These are phyloP conservation scores for Pachyrhynchus sulphureomaculatus DNA, from an alignment of 1,140 invertebrate species.

Conservation along the genomic window DNA sequence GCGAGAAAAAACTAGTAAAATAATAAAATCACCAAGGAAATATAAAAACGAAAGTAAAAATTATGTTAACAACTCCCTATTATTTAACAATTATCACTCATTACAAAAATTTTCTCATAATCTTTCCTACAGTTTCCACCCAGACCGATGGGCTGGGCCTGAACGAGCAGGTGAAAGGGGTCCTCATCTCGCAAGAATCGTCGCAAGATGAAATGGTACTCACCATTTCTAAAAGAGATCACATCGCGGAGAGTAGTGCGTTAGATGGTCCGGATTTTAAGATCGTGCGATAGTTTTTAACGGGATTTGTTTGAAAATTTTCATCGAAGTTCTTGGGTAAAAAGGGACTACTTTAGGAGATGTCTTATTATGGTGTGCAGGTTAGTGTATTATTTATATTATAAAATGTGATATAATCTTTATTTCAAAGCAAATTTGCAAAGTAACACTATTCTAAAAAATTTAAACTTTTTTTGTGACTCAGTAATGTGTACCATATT, in stretches of 20 bases:
- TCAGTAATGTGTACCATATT: too few species aligned
- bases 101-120: too few species aligned
- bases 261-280: constrained; percentile 13
- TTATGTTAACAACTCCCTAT: too few species aligned
- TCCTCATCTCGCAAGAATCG: constrained; percentile 33
- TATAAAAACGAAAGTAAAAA: too few species aligned
- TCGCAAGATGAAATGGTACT: constrained; percentile 39
- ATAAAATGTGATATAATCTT: too few species aligned
- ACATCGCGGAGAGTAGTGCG: constrained; percentile 34
- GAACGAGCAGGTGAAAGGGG: constrained; percentile 38
- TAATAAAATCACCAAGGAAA: too few species aligned
- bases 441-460: too few species aligned
- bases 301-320: not conserved
- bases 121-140: not conserved
- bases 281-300: constrained; percentile 8
- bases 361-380: constrained; percentile 15
- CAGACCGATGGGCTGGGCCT: constrained; percentile 30
- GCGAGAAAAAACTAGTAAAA: too few species aligned
- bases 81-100: too few species aligned
- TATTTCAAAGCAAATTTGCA: too few species aligned
- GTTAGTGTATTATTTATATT: constrained; percentile 14
- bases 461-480: too few species aligned
- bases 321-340: not conserved
- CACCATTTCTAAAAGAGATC: constrained; percentile 44
- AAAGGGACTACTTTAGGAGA: not conserved